Evolutionary conservation across 2,888 invertebrate genomes (phyloP).

Genomic region (Platynereis dumerilii): DNA sequence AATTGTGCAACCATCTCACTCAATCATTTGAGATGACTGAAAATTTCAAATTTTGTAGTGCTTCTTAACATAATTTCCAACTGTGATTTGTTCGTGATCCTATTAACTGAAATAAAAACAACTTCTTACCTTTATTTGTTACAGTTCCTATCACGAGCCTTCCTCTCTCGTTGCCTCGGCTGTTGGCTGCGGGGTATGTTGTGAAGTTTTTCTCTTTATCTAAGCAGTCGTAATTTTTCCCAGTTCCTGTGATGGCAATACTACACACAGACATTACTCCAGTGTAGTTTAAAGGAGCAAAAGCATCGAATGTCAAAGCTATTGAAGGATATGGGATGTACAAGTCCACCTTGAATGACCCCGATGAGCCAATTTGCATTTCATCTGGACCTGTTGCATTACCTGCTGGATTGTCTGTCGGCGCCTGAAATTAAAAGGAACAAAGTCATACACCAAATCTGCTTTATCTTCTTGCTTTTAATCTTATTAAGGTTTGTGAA

Average conservation of each 20-base stretch:
- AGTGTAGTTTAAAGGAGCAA: constrained; percentile 48
- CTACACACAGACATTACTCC: constrained; percentile 48
- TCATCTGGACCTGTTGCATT: constrained; percentile 45
- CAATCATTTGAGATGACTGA: no score
- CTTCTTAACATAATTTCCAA: no score
- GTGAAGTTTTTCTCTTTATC: constrained; percentile 12
- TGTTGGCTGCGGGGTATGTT: constrained; percentile 28
- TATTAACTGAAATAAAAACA: not conserved
- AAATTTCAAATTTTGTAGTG: no score
- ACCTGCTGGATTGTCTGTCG: no score
- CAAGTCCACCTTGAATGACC: constrained; percentile 45
- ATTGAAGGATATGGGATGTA: constrained; percentile 45
- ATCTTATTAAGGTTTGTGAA: no score
- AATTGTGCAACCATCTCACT: no score
- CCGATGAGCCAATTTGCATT: constrained; percentile 46
- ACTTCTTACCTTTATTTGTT: constrained; percentile 45
- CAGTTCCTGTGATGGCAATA: constrained; percentile 20
- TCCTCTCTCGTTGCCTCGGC: constrained; percentile 42
- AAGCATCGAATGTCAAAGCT: constrained; percentile 43
- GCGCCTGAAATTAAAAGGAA: no score
- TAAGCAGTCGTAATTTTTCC: constrained; percentile 46
- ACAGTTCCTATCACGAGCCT: constrained; percentile 42
- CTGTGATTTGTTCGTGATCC: no score
- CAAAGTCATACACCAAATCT: no score
- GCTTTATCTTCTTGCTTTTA: no score